Percentiles rank a stretch among this genome's conserved stretches.
These are phyloP conservation scores for Nyctereutes procyonoides DNA, from an alignment of 2,113 vertebrate species.

Conservation along the genomic window DNA sequence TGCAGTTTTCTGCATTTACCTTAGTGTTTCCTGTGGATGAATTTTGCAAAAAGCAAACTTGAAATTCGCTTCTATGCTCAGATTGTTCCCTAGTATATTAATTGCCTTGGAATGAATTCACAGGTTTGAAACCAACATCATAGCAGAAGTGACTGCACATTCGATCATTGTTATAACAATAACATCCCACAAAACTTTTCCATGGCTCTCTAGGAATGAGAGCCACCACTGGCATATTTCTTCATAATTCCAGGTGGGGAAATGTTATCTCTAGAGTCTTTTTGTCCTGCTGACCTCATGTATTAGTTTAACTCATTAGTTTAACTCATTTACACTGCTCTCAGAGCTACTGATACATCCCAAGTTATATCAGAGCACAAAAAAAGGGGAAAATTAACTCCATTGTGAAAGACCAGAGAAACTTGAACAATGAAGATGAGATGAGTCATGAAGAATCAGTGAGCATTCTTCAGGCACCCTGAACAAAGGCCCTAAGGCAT, in stretches of 20 bases:
- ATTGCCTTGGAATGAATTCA: neutral
- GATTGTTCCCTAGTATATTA: neutral
- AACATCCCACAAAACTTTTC: neutral
- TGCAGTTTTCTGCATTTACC: neutral
- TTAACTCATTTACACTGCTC: neutral
- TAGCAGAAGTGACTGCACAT: neutral
- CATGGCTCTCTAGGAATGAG: neutral
- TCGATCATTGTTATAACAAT: neutral
- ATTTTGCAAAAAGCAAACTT: neutral
- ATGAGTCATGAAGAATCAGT: neutral
- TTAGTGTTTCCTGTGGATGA: neutral
- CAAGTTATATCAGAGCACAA: neutral
- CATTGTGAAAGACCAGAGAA: neutral
- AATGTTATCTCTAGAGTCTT: neutral
- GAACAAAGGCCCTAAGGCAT: neutral
- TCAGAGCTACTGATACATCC: neutral
- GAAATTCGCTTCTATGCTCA: neutral
- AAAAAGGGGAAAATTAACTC: neutral
- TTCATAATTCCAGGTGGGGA: neutral
- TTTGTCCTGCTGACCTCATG: neutral
- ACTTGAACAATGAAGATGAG: neutral
- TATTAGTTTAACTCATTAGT: neutral
- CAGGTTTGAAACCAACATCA: neutral
- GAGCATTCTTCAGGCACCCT: neutral
- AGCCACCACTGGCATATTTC: neutral